These are phyloP conservation scores for Brevipalpus yothersi DNA, from an alignment of 1,140 invertebrate genomes.

Conservation along the genomic window DNA sequence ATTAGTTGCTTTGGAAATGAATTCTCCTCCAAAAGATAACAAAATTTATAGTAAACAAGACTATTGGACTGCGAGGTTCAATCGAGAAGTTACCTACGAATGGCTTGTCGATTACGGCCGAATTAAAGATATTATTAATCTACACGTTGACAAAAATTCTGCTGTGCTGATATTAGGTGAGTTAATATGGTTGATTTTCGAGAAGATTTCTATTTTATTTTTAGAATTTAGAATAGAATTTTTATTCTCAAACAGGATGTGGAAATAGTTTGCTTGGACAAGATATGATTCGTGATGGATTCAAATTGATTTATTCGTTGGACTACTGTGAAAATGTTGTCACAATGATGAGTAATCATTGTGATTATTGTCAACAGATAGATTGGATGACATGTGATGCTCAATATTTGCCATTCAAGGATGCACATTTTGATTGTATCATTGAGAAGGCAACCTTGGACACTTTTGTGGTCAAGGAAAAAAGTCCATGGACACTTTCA, in stretches of 20 bases:
- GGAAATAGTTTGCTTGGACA: slow-evolving; percentile 25
- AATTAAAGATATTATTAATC: not conserved
- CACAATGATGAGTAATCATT: slow-evolving; percentile 18
- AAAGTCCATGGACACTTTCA: slow-evolving; percentile 23
- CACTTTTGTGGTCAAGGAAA: slow-evolving; percentile 24
- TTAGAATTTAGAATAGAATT: not conserved
- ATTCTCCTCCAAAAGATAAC: no score
- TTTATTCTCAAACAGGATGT: slow-evolving; percentile 20
- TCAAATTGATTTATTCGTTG: slow-evolving; percentile 21
- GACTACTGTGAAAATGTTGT: slow-evolving; percentile 26
- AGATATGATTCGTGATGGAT: slow-evolving; percentile 24
- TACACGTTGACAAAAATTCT: not conserved
- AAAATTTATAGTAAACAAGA: no score
- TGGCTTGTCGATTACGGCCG: not conserved
- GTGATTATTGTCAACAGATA: slow-evolving; percentile 14
- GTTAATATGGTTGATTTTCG: not conserved
- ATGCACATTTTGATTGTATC: slow-evolving; percentile 23
- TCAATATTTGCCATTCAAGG: slow-evolving; percentile 17
- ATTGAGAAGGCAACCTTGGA: slow-evolving; percentile 29
- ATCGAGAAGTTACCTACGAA: not conserved
- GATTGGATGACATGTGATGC: slow-evolving; percentile 23
- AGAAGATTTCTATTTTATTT: not conserved
- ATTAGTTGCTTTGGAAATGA: no score
- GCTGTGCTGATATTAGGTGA: not conserved
- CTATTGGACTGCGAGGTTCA: not conserved